A percentile compares a stretch with the other conserved stretches of the same genome.
These are phyloP conservation scores for Apostichopus californicus DNA, from an alignment of 35 echinoderm and acorn worm genomes.

Conservation along the genomic window DNA sequence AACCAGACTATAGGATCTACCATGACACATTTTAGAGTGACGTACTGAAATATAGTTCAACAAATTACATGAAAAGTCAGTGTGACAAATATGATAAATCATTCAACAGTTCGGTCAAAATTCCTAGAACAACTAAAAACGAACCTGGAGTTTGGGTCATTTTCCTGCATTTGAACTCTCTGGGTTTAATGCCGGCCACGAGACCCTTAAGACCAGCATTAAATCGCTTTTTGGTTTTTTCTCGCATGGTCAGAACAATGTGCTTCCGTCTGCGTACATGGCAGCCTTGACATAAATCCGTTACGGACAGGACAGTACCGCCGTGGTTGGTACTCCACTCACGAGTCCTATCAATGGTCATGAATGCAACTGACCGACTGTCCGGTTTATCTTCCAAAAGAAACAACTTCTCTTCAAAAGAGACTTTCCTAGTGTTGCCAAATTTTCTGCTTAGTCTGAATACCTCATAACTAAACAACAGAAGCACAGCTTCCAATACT, in stretches of 20 bases:
- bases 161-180: conserved; percentile 43
- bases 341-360: conserved; percentile 34
- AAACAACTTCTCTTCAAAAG: not conserved
- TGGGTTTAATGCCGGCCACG: conserved; percentile 5
- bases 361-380: conserved; percentile 31
- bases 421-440: no score
- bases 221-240: conserved; percentile 50
- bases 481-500: no score
- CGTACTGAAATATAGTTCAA: no score
- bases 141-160: conserved; percentile 19
- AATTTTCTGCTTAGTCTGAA: no score
- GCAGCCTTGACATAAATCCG: conserved; percentile 33
- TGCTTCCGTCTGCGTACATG: conserved; percentile 39
- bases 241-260: conserved; percentile 34
- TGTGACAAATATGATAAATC: no score
- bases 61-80: no score
- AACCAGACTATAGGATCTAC: no score
- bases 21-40: no score
- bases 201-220: not conserved
- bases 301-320: not conserved
- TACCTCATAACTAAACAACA: no score
- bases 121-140: not conserved
- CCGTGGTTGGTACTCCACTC: conserved; percentile 22
- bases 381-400: not conserved
- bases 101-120: not conserved